A percentile compares a stretch with the other conserved stretches of the same genome.
These are phyloP conservation scores for Aradus depressus DNA, from an alignment of 2,888 invertebrate species.

Conservation along the genomic window DNA sequence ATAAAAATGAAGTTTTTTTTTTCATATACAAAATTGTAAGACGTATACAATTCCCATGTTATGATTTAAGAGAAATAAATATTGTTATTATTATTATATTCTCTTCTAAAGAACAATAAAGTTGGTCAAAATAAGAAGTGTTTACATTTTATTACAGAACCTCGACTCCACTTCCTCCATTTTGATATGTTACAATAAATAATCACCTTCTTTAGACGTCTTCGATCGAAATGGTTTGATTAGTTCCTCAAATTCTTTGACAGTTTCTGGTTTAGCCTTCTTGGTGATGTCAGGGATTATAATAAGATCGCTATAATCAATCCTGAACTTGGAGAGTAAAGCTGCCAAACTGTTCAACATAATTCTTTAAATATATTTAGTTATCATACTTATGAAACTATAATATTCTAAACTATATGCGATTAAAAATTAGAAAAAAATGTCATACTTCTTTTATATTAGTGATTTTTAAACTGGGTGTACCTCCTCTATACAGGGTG, in stretches of 20 bases:
- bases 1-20: too few species aligned
- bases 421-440: neutral
- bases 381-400: neutral
- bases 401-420: neutral
- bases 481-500: too few species aligned
- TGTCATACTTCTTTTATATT: neutral
- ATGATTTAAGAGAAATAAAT: too few species aligned
- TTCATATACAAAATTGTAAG: too few species aligned
- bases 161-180: too few species aligned
- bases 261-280: constrained; percentile 53
- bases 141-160: too few species aligned
- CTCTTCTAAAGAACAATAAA: too few species aligned
- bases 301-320: constrained; percentile 81
- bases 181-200: neutral
- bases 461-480: neutral
- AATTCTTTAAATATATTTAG: neutral
- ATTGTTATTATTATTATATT: too few species aligned
- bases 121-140: too few species aligned
- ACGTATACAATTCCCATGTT: too few species aligned
- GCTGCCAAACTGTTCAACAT: constrained; percentile 44
- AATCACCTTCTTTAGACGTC: constrained; percentile 6
- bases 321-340: constrained; percentile 83
- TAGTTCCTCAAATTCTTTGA: constrained; percentile 15
- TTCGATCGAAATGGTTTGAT: constrained; percentile 7
- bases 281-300: constrained; percentile 86